These are phyloP conservation scores for Drosophila mauritiana DNA, from an alignment of 1,140 invertebrate genomes.

Conservation along the genomic window DNA sequence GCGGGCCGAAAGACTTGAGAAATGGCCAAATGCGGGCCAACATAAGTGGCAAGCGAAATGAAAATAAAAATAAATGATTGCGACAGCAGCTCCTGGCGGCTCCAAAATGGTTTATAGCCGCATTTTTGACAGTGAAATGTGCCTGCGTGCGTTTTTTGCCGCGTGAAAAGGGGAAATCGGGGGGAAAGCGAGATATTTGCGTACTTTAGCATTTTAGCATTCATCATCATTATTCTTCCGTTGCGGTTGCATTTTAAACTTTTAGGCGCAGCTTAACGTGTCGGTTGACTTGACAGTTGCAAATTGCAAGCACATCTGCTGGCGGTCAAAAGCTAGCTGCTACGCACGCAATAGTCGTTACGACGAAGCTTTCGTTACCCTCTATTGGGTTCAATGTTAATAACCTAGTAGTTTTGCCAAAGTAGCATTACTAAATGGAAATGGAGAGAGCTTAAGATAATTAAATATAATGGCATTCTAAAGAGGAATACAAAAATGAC, in stretches of 20 bases:
- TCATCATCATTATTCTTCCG: conserved; percentile 80
- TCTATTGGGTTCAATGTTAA: neutral
- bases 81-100: conserved; percentile 40
- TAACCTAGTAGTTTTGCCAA: neutral
- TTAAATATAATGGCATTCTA: too few relatives aligned
- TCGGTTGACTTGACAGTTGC: conserved; percentile 72
- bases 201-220: conserved; percentile 79
- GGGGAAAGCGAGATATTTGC: conserved; percentile 73
- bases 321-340: conserved; percentile 26
- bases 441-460: neutral
- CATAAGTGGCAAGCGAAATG: conserved; percentile 51
- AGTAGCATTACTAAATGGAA: neutral
- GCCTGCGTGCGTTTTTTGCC: conserved; percentile 59
- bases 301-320: conserved; percentile 51
- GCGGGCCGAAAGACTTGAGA: conserved; percentile 38
- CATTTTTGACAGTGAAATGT: conserved; percentile 79
- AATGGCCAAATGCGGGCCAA: conserved; percentile 44
- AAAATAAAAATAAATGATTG: conserved; percentile 41
- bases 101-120: conserved; percentile 62
- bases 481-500: too few relatives aligned
- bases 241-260: conserved; percentile 61
- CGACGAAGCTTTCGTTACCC: conserved; percentile 5
- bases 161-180: conserved; percentile 22
- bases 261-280: conserved; percentile 65
- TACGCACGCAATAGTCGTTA: conserved; percentile 26